Percentiles rank a stretch among this genome's conserved stretches.
Evolutionary conservation across 1,140 invertebrate genomes (phyloP).

Genomic region (Bombus soroeensis): DNA sequence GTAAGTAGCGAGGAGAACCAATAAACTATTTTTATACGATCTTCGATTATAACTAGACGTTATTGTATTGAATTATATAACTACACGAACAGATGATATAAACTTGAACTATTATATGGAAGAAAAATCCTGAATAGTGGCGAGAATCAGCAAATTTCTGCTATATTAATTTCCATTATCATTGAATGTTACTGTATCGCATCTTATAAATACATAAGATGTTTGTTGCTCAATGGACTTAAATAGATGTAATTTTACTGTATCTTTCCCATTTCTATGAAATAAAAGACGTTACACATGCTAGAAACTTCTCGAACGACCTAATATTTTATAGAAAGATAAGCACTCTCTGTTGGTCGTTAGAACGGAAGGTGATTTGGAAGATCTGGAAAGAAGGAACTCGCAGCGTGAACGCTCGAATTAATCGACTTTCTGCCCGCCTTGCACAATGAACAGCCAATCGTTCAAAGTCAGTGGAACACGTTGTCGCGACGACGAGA

Average conservation of each 20-base stretch:
- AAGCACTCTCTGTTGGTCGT: not conserved
- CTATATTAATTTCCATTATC: not conserved
- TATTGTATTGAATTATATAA: no score
- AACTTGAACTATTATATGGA: no score
- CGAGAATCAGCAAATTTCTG: no score
- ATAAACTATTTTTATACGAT: no score
- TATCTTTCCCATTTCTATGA: not conserved
- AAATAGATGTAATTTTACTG: not conserved
- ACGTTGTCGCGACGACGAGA: slow-evolving; percentile 16
- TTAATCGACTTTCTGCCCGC: slow-evolving; percentile 32
- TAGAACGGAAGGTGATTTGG: not conserved
- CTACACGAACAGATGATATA: no score
- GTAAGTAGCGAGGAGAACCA: no score
- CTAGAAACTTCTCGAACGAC: not conserved
- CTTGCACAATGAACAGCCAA: slow-evolving; percentile 26
- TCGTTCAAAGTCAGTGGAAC: slow-evolving; percentile 52
- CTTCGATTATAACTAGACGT: no score
- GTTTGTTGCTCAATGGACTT: not conserved
- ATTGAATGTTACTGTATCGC: not conserved
- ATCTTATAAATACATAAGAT: no score
- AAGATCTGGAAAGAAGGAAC: not conserved
- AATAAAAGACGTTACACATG: not conserved
- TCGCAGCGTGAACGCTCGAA: slow-evolving; percentile 14
- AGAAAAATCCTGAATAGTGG: no score
- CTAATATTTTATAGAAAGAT: not conserved